These are phyloP conservation scores for Lutra lutra DNA, from an alignment of 2,797 vertebrate genomes.

Conservation along the genomic window DNA sequence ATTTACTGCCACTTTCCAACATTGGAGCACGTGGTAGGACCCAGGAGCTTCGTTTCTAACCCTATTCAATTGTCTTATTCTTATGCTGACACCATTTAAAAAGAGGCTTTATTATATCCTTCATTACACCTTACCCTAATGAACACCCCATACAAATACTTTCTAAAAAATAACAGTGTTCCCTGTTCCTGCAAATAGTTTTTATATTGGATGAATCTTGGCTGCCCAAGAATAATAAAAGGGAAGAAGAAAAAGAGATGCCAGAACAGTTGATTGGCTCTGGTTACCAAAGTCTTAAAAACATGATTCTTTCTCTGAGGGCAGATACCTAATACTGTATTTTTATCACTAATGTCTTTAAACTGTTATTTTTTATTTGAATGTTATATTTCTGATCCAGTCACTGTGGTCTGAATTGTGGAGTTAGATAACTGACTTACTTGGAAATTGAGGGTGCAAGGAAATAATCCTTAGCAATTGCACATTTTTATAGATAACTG, in stretches of 20 bases:
- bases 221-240: background rate
- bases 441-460: background rate
- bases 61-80: background rate
- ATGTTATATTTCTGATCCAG: background rate
- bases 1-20: background rate
- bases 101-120: background rate
- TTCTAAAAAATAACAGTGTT: background rate
- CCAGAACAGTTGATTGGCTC: background rate
- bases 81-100: background rate
- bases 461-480: background rate
- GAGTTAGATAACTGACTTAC: background rate
- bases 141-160: background rate
- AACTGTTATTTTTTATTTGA: slow-evolving; percentile 1
- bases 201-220: slow-evolving; percentile 12
- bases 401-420: background rate
- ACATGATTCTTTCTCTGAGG: background rate
- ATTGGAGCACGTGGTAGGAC: background rate
- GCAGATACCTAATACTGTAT: background rate
- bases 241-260: background rate
- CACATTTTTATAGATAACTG: background rate
- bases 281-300: background rate
- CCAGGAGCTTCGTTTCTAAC: background rate
- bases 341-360: slow-evolving; percentile 16
- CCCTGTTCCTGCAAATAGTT: background rate
- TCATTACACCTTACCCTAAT: background rate